Conservation (phyloP, 2,113 vertebrate genomes). For the Pseudopodoces humilis region DNA sequence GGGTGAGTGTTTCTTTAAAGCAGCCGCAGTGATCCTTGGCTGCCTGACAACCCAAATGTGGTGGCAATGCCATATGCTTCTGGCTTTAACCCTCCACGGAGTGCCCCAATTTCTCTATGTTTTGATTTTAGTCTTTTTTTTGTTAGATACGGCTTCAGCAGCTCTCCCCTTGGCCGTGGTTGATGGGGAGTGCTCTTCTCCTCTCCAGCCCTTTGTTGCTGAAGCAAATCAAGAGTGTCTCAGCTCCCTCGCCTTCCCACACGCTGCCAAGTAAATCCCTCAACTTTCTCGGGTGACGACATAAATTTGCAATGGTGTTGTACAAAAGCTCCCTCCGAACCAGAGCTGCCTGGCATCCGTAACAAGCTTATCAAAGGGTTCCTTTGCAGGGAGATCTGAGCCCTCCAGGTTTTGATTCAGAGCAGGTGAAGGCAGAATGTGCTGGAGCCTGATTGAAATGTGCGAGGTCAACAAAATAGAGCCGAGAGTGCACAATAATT, state of each 20-base stretch:
- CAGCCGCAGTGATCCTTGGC: neutral
- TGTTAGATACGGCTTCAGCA: neutral
- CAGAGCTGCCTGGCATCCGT: constrained; percentile 65
- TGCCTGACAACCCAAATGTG: neutral
- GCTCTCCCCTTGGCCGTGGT: neutral
- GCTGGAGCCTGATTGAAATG: constrained; percentile 74
- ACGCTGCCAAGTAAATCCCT: neutral
- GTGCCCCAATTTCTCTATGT: neutral
- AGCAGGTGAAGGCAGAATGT: constrained; percentile 73
- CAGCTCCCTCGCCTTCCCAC: neutral
- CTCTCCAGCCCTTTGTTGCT: neutral
- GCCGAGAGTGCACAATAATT: constrained; percentile 70
- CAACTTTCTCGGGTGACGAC: constrained; percentile 45
- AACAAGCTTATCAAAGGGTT: constrained; percentile 75
- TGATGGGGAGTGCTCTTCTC: neutral
- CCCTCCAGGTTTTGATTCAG: constrained; percentile 73
- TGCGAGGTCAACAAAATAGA: constrained; percentile 76
- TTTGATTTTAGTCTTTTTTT: neutral
- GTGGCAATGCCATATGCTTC: neutral
- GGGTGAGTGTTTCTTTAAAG: neutral
- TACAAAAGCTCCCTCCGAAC: constrained; percentile 34
- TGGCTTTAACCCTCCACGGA: neutral
- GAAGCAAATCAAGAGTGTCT: neutral
- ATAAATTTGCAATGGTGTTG: constrained; percentile 60
- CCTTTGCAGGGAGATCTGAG: constrained; percentile 68